phyloP scores from a whole-genome alignment of 2,888 invertebrate genomes.

The Prosopocoilus inquinatus region DNA sequence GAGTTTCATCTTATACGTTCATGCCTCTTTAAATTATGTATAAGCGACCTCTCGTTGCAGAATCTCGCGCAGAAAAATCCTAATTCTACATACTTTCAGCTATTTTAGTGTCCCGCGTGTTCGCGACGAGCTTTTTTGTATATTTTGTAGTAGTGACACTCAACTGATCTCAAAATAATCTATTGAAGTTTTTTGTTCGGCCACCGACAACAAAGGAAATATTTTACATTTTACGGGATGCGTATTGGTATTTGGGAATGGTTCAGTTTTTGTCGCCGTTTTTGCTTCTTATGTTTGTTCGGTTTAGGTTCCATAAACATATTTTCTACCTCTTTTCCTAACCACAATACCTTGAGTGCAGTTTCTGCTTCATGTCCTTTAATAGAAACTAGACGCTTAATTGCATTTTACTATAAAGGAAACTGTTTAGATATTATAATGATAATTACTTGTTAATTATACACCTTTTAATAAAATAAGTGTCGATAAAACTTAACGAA shows the following conservation, averaged over 20 bases:
- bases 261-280: slow-evolving; percentile 5
- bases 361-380: too few species aligned
- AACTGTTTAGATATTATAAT: too few species aligned
- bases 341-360: too few species aligned
- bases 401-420: too few species aligned
- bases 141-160: too few species aligned
- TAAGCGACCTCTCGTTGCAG: slow-evolving; percentile 9
- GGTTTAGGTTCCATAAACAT: too few species aligned
- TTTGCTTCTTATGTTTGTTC: slow-evolving; percentile 5
- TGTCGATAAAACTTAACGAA: too few species aligned
- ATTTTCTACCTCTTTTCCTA: too few species aligned
- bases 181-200: slow-evolving; percentile 17
- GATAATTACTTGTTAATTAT: too few species aligned
- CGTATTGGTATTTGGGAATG: slow-evolving; percentile 20
- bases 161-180: slow-evolving; percentile 14
- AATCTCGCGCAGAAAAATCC: slow-evolving; percentile 16
- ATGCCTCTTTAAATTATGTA: slow-evolving; percentile 18
- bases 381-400: too few species aligned
- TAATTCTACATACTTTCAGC: slow-evolving; percentile 14
- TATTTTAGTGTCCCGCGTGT: not conserved
- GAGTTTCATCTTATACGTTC: slow-evolving; percentile 21
- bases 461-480: too few species aligned
- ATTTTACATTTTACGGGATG: slow-evolving; percentile 17
- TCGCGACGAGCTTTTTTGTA: too few species aligned
- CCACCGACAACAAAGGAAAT: slow-evolving; percentile 20